A percentile compares a stretch with the other conserved stretches of the same genome.
These are phyloP conservation scores for Sebastes diaconus DNA, from an alignment of 2,797 vertebrate genomes.

Conservation along the genomic window DNA sequence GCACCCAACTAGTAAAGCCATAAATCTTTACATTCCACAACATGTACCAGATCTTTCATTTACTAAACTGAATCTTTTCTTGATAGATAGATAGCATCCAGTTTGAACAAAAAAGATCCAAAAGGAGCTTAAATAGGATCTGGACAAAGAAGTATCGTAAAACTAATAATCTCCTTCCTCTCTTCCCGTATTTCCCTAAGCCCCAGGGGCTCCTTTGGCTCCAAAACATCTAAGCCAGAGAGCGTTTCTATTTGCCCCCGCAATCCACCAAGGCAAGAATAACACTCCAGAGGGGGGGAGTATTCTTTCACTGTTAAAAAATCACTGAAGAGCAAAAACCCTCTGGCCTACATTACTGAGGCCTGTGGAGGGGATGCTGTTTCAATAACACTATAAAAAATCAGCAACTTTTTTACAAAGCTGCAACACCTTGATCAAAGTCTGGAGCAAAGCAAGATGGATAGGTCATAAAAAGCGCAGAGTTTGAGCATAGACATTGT, in stretches of 20 bases:
- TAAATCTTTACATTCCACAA: conserved; percentile 61
- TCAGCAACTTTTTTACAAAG: not conserved
- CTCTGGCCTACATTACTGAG: conserved; percentile 53
- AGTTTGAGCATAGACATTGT: not conserved
- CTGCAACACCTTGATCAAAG: conserved; percentile 46
- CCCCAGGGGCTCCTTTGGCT: conserved; percentile 58
- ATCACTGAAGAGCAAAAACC: conserved; percentile 49
- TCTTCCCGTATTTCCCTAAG: conserved; percentile 35
- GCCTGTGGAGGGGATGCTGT: conserved; percentile 39
- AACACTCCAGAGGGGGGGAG: conserved; percentile 39
- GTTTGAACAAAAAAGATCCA: not conserved
- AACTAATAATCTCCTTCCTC: not conserved
- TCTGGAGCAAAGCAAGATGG: not conserved
- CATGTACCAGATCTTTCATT: conserved; percentile 9
- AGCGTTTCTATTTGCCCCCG: conserved; percentile 28
- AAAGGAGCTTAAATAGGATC: not conserved
- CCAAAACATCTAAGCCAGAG: conserved; percentile 31
- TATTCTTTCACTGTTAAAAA: conserved; percentile 30
- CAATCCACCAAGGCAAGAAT: conserved; percentile 45
- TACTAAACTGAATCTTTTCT: not conserved
- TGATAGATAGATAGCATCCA: not conserved
- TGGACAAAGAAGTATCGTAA: not conserved
- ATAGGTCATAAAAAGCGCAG: conserved; percentile 6
- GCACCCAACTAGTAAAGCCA: conserved; percentile 9
- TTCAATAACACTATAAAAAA: conserved; percentile 16